phyloP scores from a whole-genome alignment of 2,797 vertebrate genomes.

The Peromyscus nudipes region DNA sequence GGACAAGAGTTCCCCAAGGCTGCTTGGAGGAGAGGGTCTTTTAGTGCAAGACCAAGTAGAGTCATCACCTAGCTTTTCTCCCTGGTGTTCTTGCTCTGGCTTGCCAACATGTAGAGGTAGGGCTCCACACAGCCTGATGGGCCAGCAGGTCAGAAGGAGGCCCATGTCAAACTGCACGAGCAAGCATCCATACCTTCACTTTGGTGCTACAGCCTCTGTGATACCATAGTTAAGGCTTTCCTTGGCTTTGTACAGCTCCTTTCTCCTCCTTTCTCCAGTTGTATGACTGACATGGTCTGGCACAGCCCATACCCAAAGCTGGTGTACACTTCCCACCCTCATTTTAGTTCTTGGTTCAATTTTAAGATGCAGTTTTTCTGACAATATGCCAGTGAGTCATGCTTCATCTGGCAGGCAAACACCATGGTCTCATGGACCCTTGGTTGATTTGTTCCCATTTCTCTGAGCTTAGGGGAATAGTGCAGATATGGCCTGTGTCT shows the following conservation, averaged over 20 bases:
- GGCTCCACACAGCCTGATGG: too few relatives aligned
- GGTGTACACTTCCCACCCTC: too few relatives aligned
- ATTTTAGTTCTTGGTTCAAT: neutral
- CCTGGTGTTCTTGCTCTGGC: neutral
- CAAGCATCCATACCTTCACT: neutral
- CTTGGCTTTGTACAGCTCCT: neutral
- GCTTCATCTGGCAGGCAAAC: neutral
- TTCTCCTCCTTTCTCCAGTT: neutral
- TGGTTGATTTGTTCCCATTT: constrained; percentile 7
- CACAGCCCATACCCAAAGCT: neutral
- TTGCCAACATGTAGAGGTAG: neutral
- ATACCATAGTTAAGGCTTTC: neutral
- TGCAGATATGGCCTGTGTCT: neutral
- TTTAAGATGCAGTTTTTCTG: neutral
- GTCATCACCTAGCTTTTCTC: neutral
- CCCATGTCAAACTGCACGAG: neutral
- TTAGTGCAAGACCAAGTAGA: neutral
- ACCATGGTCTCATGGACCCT: neutral
- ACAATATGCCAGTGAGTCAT: neutral
- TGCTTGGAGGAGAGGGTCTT: neutral
- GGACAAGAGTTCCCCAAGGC: neutral
- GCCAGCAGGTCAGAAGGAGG: neutral
- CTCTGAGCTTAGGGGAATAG: neutral
- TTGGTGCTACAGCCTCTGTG: neutral
- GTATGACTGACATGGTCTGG: too few relatives aligned